Evolutionary conservation across 1,140 invertebrate species (phyloP), one percentile per base, ranked within the genome.

Genomic region (Limonius californicus): DNA sequence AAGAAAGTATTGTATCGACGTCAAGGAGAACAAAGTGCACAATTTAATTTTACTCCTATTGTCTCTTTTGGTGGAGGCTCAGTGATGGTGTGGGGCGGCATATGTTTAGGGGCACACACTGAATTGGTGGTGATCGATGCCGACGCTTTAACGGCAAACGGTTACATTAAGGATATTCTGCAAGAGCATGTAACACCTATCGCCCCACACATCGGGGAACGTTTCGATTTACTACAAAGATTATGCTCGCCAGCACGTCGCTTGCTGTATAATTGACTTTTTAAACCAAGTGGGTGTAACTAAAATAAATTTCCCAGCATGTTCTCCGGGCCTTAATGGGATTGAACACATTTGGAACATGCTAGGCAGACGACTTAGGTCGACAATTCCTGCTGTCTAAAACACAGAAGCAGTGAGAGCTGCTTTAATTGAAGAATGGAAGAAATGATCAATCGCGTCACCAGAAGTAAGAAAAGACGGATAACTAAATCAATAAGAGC

Each of bases 91-190:
- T n/a, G n/a, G n/a, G n/a, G n/a, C n/a, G n/a, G n/a, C n/a, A n/a
- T n/a, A n/a, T n/a, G n/a, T n/a, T n/a, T n/a, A n/a, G n/a, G n/a
- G n/a, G n/a, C n/a, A n/a, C n/a, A n/a, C n/a, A 11, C 27, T 6
- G 27, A 32, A 7, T 1, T 19, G 21, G 14, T 1, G 1, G 15
- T 81, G 70, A 1, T 78, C 73, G 43, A 81, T 50, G 1, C 83
- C 79, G 2, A 86, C 89, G n/a, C 86, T 86, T 89, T 1, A 84
- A 84, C 61, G 80, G 77, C 72, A 89, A 87, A 57, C 79, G 74
- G 69, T 89, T 86, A 15, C 89, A 72, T 71, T 84, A 80, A 66
- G 80, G 89, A 18, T 82, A 82, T 30, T 85, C 87, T 42, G 84
- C 75, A 68, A 81, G 86, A 19, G 74, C 72, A 67, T 87, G 84